Base-by-base conservation (phyloP, 1,140 invertebrate species). In the Eulimnadia texana region DNA sequence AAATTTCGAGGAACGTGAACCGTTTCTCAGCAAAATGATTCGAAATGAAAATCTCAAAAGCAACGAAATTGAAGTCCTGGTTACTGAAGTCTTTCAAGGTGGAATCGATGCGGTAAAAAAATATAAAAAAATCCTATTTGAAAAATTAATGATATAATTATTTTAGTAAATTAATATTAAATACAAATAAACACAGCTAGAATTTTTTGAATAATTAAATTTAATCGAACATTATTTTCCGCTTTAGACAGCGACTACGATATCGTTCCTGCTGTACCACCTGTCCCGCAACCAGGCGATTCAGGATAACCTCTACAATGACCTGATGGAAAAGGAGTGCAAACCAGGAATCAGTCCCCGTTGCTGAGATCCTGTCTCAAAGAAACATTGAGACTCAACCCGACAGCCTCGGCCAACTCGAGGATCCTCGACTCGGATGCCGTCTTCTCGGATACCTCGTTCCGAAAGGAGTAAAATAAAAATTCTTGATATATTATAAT, bases 301-400 rank as follows among this genome's bases (percentile, higher is more conserved):
- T 54, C 60, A 61, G 51, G 50, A 50, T 16, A 13, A 9, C 3
- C 22, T 61, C 3, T 61, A 54, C n/a, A 28, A 61, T 3, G 33
- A 61, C 13, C 23, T 61, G 29, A 19, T 19, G 11, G 28, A n/a
- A 25, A 33, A 19, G 13, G 22, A 33, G 27, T 29, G 42, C 29
- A 29, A 20, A 16, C 60, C 60, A 6, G 60, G 60, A 11, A 20
- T 27, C 22, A 22, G 19, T 33, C 50, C 60, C 23, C 60, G 1
- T 19, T 61, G 16, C 65, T 85, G 3, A 79, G 77, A 63, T 82
- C 82, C 13, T 81, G 80, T 61, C 72, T 84, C n/a, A 84, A 83
- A 69, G 83, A 85, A 69, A 74, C 78, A 1, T 75, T 80, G 25
- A 70, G 72, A 71, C 82, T 71, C 11, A 50, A 63, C 56, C 72